Evolutionary conservation across 2,113 vertebrate species (phyloP).

Genomic region (Carassius auratus): DNA sequence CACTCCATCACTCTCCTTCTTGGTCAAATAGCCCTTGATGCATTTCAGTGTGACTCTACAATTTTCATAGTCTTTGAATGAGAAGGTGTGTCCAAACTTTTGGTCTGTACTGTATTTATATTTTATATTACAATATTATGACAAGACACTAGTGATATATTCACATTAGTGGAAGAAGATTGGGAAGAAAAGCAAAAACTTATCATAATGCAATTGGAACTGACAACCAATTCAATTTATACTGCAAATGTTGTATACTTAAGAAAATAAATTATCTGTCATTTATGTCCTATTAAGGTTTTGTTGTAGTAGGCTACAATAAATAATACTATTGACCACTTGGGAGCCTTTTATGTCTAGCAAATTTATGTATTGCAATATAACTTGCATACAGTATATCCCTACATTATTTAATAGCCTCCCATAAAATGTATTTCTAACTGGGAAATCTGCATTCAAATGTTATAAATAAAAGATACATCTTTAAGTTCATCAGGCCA

Average conservation of each 20-base stretch:
- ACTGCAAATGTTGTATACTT: neutral
- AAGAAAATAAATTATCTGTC: neutral
- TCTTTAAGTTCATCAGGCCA: neutral
- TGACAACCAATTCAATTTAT: neutral
- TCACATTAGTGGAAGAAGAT: neutral
- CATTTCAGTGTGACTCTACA: too few species aligned
- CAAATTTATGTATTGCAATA: neutral
- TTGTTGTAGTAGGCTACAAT: neutral
- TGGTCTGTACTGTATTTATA: too few species aligned
- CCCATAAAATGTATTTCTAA: neutral
- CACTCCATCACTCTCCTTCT: too few species aligned
- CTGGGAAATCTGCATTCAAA: neutral
- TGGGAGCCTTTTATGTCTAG: neutral
- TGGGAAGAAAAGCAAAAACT: neutral
- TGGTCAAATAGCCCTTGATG: too few species aligned
- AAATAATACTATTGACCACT: neutral
- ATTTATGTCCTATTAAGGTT: neutral
- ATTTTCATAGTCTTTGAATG: too few species aligned
- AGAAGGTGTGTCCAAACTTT: too few species aligned
- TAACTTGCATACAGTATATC: neutral
- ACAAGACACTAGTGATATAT: neutral
- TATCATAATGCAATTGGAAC: neutral
- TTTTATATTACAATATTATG: neutral
- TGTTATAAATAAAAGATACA: neutral
- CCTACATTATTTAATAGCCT: neutral